Evolutionary conservation across 2,113 vertebrate species (phyloP).

Genomic region (Cacatua alba): DNA sequence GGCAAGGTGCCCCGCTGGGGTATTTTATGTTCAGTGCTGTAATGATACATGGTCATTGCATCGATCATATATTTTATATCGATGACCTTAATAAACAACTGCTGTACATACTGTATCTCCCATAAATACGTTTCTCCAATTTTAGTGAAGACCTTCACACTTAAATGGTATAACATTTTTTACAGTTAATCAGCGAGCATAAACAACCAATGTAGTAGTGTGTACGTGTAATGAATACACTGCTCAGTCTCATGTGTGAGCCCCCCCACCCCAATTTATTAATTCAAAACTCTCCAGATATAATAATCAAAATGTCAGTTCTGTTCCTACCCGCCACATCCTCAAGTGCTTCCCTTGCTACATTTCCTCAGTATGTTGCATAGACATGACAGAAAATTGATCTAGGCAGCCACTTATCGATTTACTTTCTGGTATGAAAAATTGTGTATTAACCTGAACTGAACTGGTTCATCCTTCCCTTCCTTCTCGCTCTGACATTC

Average conservation of each 20-base stretch:
- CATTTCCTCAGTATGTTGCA: constrained; percentile 68
- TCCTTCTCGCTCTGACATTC: background rate
- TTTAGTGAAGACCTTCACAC: constrained; percentile 55
- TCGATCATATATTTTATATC: constrained; percentile 47
- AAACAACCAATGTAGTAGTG: constrained; percentile 1
- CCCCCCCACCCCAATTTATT: background rate
- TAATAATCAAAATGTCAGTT: constrained; percentile 66
- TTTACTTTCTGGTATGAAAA: constrained; percentile 69
- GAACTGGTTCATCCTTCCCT: constrained; percentile 16
- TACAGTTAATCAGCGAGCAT: constrained; percentile 43
- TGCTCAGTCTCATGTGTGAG: background rate
- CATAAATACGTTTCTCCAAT: constrained; percentile 54
- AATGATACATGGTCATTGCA: constrained; percentile 6
- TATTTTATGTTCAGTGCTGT: background rate
- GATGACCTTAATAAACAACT: constrained; percentile 60
- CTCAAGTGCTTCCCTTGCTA: constrained; percentile 60
- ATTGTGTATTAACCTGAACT: constrained; percentile 65
- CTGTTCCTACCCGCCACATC: constrained; percentile 25
- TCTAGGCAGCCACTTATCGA: constrained; percentile 65
- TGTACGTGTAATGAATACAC: constrained; percentile 17
- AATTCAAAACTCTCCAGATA: constrained; percentile 44
- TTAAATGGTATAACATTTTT: constrained; percentile 54
- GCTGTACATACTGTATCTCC: constrained; percentile 32
- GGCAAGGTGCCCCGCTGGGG: background rate
- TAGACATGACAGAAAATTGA: constrained; percentile 74